Evolutionary conservation across 2,113 vertebrate genomes (phyloP).

Genomic region (Scomber colias): DNA sequence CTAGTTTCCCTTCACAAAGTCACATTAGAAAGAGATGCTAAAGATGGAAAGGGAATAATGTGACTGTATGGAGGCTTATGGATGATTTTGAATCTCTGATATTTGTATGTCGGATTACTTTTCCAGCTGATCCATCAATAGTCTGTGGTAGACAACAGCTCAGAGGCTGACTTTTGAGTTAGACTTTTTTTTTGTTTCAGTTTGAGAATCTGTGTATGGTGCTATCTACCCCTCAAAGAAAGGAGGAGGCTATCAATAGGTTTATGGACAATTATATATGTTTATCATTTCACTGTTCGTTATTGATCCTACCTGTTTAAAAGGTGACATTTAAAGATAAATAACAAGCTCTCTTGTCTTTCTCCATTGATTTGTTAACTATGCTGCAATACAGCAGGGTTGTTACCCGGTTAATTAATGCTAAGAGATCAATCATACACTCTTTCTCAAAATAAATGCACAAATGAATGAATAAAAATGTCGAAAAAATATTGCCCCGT

Average conservation of each 20-base stretch:
- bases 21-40: too few relatives aligned
- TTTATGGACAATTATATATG: not conserved
- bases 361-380: slow-evolving; percentile 4
- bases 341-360: not conserved
- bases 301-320: slow-evolving; percentile 28
- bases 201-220: not conserved
- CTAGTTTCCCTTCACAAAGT: too few relatives aligned
- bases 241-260: not conserved
- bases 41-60: too few relatives aligned
- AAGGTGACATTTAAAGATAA: not conserved
- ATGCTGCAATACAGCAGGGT: not conserved
- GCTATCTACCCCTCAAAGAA: too few relatives aligned
- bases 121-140: not conserved
- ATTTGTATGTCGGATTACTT: not conserved
- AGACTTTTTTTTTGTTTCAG: too few relatives aligned
- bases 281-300: slow-evolving; percentile 10
- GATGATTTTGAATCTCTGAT: not conserved
- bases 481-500: too few relatives aligned
- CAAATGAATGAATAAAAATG: too few relatives aligned
- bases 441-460: too few relatives aligned
- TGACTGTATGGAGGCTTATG: too few relatives aligned
- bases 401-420: not conserved
- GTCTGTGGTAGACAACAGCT: not conserved
- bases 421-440: too few relatives aligned
- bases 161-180: slow-evolving; percentile 22